phyloP scores from a whole-genome alignment of 2,113 vertebrate species.

The Sarotherodon lohbergeri region DNA sequence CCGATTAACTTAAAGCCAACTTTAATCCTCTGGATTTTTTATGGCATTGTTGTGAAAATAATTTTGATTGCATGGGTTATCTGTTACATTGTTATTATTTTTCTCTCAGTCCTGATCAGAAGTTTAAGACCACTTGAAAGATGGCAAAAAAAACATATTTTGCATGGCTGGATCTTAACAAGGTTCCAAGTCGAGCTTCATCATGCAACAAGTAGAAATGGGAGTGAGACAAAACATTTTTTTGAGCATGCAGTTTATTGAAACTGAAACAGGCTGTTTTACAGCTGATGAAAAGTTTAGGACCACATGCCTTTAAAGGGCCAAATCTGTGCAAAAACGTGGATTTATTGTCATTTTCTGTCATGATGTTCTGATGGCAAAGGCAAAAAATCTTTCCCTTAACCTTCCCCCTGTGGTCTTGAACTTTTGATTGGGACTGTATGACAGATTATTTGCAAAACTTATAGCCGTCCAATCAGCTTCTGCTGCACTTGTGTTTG shows the following conservation, averaged over 20 bases:
- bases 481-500: not conserved
- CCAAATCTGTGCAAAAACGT: not conserved
- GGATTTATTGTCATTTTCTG: not conserved
- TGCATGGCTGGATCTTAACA: not conserved
- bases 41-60: not conserved
- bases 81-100: not conserved
- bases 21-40: not conserved
- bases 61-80: not conserved
- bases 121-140: not conserved
- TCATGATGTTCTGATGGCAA: not conserved
- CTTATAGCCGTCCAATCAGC: not conserved
- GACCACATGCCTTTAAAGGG: not conserved
- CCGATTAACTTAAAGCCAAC: not conserved
- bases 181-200: not conserved
- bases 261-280: not conserved
- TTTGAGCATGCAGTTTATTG: rapidly evolving
- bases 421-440: not conserved
- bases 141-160: not conserved
- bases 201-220: not conserved
- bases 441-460: not conserved
- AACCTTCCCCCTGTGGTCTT: rapidly evolving
- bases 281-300: not conserved
- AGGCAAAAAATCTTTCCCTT: not conserved
- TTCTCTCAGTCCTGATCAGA: not conserved
- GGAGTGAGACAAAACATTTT: not conserved